Conservation (phyloP, 2,113 vertebrate genomes). For the Oreochromis aureus region DNA sequence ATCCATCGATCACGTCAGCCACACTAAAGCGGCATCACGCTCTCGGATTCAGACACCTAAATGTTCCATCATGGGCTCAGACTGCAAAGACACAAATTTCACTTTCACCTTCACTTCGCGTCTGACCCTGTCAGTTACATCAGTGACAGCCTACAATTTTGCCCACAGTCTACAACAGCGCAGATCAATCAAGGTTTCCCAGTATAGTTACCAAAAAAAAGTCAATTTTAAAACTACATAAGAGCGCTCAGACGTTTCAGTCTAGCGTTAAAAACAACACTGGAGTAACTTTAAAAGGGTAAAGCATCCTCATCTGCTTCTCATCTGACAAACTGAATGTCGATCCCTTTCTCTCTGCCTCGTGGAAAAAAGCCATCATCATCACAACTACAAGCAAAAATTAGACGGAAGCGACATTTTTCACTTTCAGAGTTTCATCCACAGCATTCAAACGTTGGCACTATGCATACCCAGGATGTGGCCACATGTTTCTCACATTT, state of each 20-base stretch:
- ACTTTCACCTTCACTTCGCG: background rate
- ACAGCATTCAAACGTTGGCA: background rate
- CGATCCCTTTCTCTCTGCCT: background rate
- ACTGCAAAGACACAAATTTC: background rate
- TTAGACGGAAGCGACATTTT: background rate
- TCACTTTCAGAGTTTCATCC: background rate
- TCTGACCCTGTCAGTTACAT: background rate
- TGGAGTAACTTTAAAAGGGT: background rate
- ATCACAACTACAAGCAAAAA: background rate
- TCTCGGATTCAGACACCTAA: background rate
- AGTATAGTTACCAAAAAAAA: background rate
- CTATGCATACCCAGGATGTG: background rate
- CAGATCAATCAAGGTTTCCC: background rate
- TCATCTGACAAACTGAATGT: background rate
- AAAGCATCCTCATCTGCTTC: background rate
- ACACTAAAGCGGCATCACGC: background rate
- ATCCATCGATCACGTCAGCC: slow-evolving; percentile 35
- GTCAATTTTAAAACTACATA: background rate
- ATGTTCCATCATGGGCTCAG: background rate
- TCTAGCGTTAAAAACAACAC: background rate
- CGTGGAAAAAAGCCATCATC: background rate
- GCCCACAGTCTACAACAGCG: background rate
- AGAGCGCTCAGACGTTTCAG: background rate
- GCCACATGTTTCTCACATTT: background rate
- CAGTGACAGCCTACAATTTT: background rate